Base-by-base conservation (phyloP, 2,797 vertebrate species). In the Bovichtus diacanthus region DNA sequence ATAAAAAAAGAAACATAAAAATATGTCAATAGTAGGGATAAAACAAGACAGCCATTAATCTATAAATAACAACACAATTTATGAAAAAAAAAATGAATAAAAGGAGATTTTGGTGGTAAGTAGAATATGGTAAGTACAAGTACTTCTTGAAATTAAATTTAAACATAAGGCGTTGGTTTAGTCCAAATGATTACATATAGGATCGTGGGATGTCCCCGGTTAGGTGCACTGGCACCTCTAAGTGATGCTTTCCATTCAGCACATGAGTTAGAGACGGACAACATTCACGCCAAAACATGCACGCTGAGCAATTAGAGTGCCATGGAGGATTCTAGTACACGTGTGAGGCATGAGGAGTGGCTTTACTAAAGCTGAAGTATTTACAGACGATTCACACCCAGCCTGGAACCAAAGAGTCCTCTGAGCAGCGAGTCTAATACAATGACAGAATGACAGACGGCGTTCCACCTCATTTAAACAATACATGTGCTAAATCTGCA, bases 271-370 rank as follows among this genome's bases (percentile, higher is more conserved):
- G 38, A 76, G 73, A 70, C 3, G 29, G 70, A 76, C 72, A 47
- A 67, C 56, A 46, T 75, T 78, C 51, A 58, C 56, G 67, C 25
- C 9, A 2, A 36, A 51, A 43, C 53, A 7, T 19, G 2, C 18
- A 41, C 15, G 5, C 66, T 0, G 23, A 66, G 43, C 76, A 92
- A 92, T 92, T 90, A 90, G 90, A 87, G 74, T 0, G 7, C n/a
- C 53, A 0, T 0, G 5, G 86, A 84, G 86, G 78, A 90, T 90
- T 93, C 12, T 92, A 18, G 81, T 54, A 46, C 81, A 61, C 25
- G 34, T 55, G 84, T 91, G 90, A 78, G 83, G 74, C 66, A 83
- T 82, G 82, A 63, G 74, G 59, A 69, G 54, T 1, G 13, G 27
- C 29, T 58, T 73, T 64, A 15, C 38, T 62, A 18, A 43, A n/a